Evolutionary conservation across 1,140 invertebrate genomes (phyloP).

Genomic region (Drosophila repletoides): DNA sequence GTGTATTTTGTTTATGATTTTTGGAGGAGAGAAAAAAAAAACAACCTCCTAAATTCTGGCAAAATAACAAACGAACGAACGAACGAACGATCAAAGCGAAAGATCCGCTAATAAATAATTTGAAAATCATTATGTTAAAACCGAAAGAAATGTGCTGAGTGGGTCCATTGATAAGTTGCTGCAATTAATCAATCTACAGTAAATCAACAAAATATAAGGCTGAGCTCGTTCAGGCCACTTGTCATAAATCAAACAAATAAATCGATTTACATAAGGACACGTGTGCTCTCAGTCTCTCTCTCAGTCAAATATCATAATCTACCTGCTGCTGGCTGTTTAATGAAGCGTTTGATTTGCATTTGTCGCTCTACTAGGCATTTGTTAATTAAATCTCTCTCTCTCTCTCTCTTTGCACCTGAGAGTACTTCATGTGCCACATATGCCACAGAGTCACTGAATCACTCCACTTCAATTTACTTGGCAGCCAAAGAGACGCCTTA

Average conservation of each 20-base stretch:
- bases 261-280: conserved; percentile 27
- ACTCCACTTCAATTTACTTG: no score
- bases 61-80: no score
- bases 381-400: conserved; percentile 76
- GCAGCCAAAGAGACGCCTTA: conserved; percentile 11
- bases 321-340: conserved; percentile 48
- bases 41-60: neutral
- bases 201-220: conserved; percentile 2
- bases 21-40: neutral
- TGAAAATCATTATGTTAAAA: conserved; percentile 1
- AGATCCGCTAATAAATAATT: conserved; percentile 10
- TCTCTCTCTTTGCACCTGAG: no score
- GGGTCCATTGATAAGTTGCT: conserved; percentile 15
- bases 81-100: neutral
- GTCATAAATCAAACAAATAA: conserved; percentile 46
- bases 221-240: conserved; percentile 19
- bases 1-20: conserved; percentile 13
- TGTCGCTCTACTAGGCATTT: conserved; percentile 39
- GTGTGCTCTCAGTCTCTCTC: no score
- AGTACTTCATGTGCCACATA: conserved; percentile 29
- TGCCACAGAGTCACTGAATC: conserved; percentile 11
- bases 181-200: conserved; percentile 62
- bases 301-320: neutral
- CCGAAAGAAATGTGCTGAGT: neutral
- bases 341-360: conserved; percentile 68